Conservation (phyloP, 2,888 invertebrate species). For the Sympetrum striolatum region DNA sequence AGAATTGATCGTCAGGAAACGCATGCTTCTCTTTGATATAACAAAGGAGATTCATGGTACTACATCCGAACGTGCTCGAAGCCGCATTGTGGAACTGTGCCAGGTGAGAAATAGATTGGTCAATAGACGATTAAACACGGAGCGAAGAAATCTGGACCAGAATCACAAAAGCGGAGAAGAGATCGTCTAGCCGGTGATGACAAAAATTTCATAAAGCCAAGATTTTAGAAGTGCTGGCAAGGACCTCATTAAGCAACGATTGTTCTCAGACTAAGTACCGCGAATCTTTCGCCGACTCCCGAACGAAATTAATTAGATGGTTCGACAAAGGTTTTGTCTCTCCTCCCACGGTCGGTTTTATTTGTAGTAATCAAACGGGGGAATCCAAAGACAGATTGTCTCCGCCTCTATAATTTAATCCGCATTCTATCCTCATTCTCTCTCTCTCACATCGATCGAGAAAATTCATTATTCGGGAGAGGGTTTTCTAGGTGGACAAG, state of each 20-base stretch:
- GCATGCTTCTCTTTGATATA: too few relatives aligned
- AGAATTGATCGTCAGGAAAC: too few relatives aligned
- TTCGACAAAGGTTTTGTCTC: background rate
- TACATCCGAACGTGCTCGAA: too few relatives aligned
- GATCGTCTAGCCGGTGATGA: background rate
- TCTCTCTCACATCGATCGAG: background rate
- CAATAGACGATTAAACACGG: too few relatives aligned
- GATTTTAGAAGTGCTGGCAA: background rate
- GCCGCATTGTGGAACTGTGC: too few relatives aligned
- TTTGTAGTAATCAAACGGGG: background rate
- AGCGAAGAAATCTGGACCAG: background rate
- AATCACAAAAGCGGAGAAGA: background rate
- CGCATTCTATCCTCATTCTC: background rate
- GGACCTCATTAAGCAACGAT: background rate
- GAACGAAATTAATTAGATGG: background rate
- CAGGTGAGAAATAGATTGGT: too few relatives aligned
- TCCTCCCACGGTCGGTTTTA: background rate
- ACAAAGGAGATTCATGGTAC: too few relatives aligned
- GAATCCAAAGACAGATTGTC: background rate
- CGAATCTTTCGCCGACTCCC: background rate
- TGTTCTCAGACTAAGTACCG: background rate
- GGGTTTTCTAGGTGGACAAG: too few relatives aligned
- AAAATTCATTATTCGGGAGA: background rate
- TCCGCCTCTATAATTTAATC: background rate
- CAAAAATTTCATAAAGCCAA: background rate